Percentiles rank a stretch among this genome's conserved stretches.
Conservation (phyloP, 2,888 invertebrate species). For the Brachyopa scutellaris region DNA sequence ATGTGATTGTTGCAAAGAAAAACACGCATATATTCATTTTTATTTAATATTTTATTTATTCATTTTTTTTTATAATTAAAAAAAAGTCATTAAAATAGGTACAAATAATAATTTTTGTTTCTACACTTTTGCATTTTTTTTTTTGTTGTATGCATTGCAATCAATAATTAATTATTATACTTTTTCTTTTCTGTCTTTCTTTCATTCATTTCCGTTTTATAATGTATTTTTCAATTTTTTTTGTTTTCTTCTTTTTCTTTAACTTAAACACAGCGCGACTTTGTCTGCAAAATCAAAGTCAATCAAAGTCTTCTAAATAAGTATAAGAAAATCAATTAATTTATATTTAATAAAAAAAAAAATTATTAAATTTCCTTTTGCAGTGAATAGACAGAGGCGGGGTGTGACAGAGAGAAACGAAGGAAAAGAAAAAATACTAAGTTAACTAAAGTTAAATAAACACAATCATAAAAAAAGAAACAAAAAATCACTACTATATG, state of each 20-base stretch:
- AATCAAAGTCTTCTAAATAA: slow-evolving; percentile 69
- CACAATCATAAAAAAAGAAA: slow-evolving; percentile 1
- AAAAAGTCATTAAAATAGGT: slow-evolving; percentile 67
- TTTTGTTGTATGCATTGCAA: neutral
- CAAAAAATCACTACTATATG: slow-evolving; percentile 21
- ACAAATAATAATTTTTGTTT: slow-evolving; percentile 64
- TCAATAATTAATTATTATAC: slow-evolving; percentile 53
- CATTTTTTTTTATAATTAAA: slow-evolving; percentile 61
- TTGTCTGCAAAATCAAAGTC: slow-evolving; percentile 74
- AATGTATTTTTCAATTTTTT: slow-evolving; percentile 71
- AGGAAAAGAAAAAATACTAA: neutral
- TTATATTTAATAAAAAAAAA: slow-evolving; percentile 56
- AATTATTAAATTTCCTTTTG: slow-evolving; percentile 40
- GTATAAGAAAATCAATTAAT: slow-evolving; percentile 39
- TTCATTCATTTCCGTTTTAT: slow-evolving; percentile 50
- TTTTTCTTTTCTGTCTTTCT: slow-evolving; percentile 47
- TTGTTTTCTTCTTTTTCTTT: slow-evolving; percentile 74
- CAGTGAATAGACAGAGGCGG: slow-evolving; percentile 4
- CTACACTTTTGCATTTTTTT: too few species aligned
- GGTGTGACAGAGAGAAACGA: neutral
- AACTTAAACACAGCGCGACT: slow-evolving; percentile 82
- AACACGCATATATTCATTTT: slow-evolving; percentile 16
- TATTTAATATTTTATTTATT: slow-evolving; percentile 59
- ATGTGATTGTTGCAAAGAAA: too few species aligned
- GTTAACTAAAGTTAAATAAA: neutral